A percentile compares a stretch with the other conserved stretches of the same genome.
Conservation (phyloP, 2,888 invertebrate species). For the Galeopsomyia nigrocyanea region DNA sequence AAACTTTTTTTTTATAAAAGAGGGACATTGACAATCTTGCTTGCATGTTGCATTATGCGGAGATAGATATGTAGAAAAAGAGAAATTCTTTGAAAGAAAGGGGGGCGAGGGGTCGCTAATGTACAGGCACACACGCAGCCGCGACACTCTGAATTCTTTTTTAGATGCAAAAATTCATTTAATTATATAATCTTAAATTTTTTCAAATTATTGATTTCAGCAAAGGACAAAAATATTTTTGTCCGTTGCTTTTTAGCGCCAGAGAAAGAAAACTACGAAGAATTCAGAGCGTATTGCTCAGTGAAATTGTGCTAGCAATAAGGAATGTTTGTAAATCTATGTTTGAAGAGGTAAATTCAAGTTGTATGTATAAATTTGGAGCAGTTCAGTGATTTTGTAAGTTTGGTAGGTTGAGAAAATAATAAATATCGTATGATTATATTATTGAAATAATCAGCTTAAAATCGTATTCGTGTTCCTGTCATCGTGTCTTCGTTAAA, state of each 20-base stretch:
- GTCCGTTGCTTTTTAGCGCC: no score
- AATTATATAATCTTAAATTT: no score
- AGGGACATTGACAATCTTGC: no score
- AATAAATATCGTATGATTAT: conserved; percentile 38
- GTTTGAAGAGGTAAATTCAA: conserved; percentile 23
- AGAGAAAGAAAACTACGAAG: no score
- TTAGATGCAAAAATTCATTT: no score
- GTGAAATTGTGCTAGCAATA: conserved; percentile 42
- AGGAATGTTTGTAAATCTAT: conserved; percentile 23
- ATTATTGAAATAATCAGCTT: not conserved
- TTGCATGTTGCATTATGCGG: no score
- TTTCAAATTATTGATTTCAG: no score
- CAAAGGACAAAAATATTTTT: no score
- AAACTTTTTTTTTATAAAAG: no score
- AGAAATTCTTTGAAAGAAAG: not conserved
- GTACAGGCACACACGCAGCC: no score
- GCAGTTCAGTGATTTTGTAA: conserved; percentile 40
- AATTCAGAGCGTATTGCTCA: conserved; percentile 29
- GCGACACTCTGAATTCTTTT: no score
- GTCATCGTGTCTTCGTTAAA: not conserved
- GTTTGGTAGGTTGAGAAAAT: conserved; percentile 44
- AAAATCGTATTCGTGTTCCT: not conserved
- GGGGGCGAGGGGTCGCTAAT: conserved; percentile 9
- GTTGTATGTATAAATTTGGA: conserved; percentile 39
- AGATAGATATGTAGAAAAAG: no score